These are phyloP conservation scores for Diarsia dahlii DNA, from an alignment of 2,888 invertebrate species.

Conservation along the genomic window DNA sequence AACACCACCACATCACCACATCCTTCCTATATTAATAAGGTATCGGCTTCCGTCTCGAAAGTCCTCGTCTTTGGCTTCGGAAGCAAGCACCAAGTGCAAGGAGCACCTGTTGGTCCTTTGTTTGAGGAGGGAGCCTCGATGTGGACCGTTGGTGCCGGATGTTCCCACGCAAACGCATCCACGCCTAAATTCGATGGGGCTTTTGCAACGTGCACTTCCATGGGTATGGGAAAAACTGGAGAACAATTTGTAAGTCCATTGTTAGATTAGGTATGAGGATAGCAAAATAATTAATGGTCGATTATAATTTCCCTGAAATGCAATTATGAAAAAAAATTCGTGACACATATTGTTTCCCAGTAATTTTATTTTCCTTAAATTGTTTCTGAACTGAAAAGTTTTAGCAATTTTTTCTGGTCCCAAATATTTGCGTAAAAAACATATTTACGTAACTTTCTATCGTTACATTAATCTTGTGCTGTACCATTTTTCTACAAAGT, in stretches of 20 bases:
- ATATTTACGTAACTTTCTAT: conserved; percentile 47
- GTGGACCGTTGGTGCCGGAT: conserved; percentile 77
- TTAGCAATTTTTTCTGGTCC: not conserved
- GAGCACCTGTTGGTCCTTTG: conserved; percentile 82
- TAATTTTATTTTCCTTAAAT: conserved; percentile 3
- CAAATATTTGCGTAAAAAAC: conserved; percentile 17
- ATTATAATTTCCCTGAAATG: conserved; percentile 2
- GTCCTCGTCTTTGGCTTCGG: conserved; percentile 79
- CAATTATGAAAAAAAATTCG: not conserved
- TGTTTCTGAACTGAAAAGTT: not conserved
- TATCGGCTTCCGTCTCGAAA: conserved; percentile 67
- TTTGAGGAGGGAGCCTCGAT: conserved; percentile 63
- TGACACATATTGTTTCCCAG: not conserved
- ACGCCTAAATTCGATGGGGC: conserved; percentile 66
- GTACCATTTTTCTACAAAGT: conserved; percentile 69
- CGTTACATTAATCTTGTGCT: conserved; percentile 63
- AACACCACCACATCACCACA: conserved; percentile 70
- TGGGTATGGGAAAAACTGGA: conserved; percentile 32
- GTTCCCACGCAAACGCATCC: conserved; percentile 83
- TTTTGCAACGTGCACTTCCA: conserved; percentile 58
- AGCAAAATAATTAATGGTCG: conserved; percentile 10
- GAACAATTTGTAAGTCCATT: not conserved
- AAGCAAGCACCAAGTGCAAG: conserved; percentile 77
- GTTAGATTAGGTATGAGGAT: not conserved
- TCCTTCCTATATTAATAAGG: conserved; percentile 77